Conservation (phyloP, 1,140 invertebrate genomes). For the Parasteatoda tepidariorum region DNA sequence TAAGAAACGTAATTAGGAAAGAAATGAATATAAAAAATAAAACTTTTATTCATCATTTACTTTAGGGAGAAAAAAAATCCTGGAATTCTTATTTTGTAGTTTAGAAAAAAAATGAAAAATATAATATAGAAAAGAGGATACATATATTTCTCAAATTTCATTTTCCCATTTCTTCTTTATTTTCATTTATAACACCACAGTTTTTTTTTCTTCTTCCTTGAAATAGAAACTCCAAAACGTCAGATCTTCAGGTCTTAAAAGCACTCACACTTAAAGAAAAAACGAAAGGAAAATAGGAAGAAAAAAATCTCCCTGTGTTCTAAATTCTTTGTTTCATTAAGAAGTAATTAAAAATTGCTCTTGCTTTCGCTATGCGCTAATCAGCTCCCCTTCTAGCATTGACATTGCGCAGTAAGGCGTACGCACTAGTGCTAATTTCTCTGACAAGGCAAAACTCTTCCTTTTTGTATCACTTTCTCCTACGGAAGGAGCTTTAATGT, state of each 20-base stretch:
- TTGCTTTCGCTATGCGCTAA: slow-evolving; percentile 20
- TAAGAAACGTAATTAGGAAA: slow-evolving; percentile 23
- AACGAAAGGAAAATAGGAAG: background rate
- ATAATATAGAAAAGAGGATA: background rate
- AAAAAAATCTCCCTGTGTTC: slow-evolving; percentile 23
- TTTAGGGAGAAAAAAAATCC: background rate
- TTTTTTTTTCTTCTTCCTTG: background rate
- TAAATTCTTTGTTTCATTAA: slow-evolving; percentile 59
- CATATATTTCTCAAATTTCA: slow-evolving; percentile 55
- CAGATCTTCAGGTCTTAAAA: slow-evolving; percentile 13
- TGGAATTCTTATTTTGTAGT: background rate
- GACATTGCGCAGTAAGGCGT: slow-evolving; percentile 47
- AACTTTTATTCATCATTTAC: slow-evolving; percentile 26
- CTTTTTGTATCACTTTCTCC: slow-evolving; percentile 57
- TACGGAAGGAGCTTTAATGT: slow-evolving; percentile 51
- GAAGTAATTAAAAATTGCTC: slow-evolving; percentile 60
- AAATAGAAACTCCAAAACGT: slow-evolving; percentile 16
- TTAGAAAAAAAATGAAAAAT: background rate
- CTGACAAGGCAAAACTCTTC: slow-evolving; percentile 30
- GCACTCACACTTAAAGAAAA: slow-evolving; percentile 1
- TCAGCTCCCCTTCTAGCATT: slow-evolving; percentile 39
- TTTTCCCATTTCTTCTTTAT: slow-evolving; percentile 47
- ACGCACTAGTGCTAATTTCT: slow-evolving; percentile 43
- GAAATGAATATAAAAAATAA: background rate
- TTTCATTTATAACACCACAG: slow-evolving; percentile 48